Evolutionary conservation across 2,888 invertebrate genomes (phyloP).

Genomic region (Cantharis nigra): DNA sequence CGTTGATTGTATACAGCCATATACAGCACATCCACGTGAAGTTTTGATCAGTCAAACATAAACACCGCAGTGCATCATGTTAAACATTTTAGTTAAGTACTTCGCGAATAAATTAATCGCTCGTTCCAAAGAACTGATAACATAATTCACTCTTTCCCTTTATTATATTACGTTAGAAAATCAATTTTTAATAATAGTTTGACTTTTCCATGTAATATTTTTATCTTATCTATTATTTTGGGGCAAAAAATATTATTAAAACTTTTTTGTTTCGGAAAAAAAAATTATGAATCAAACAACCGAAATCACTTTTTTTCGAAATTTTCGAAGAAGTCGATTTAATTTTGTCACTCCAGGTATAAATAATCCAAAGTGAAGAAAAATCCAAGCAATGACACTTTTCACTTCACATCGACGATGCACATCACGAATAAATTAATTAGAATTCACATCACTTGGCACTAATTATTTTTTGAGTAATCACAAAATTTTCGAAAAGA

Average conservation of each 20-base stretch:
- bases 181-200: neutral
- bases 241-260: neutral
- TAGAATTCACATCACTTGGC: neutral
- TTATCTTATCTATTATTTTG: neutral
- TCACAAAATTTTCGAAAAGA: neutral
- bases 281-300: neutral
- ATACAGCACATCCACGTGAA: constrained; percentile 37
- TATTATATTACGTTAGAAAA: neutral
- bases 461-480: neutral
- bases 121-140: neutral
- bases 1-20: constrained; percentile 32
- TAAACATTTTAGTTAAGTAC: constrained; percentile 17
- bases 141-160: neutral
- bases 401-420: neutral
- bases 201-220: neutral
- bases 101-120: constrained; percentile 18
- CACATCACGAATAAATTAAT: neutral
- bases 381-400: neutral
- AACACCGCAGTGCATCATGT: constrained; percentile 35
- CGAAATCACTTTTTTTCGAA: neutral
- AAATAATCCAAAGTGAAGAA: neutral
- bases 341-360: neutral
- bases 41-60: constrained; percentile 36
- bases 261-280: neutral
- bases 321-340: neutral